phyloP scores from a whole-genome alignment of 2,797 vertebrate species.

The Orientallactaga sibirica region DNA sequence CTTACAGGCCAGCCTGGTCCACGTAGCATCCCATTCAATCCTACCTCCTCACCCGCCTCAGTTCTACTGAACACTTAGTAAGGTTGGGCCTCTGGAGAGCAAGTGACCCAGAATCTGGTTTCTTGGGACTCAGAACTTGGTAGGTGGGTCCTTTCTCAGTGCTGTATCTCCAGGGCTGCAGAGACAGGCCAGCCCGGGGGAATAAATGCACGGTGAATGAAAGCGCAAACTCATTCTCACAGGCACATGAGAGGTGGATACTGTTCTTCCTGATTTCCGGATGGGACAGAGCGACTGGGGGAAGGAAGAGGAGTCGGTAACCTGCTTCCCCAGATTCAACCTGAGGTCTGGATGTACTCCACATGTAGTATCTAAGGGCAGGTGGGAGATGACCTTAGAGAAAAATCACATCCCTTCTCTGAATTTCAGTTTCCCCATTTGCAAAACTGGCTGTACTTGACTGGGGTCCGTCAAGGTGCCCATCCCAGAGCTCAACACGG shows the following conservation, averaged over 20 bases:
- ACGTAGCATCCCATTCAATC: neutral
- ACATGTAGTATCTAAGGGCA: neutral
- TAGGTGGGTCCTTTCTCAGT: neutral
- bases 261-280: neutral
- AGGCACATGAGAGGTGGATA: neutral
- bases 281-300: neutral
- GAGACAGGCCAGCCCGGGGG: neutral
- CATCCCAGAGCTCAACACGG: neutral
- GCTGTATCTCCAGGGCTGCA: neutral
- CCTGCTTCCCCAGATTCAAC: neutral
- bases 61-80: neutral
- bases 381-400: neutral
- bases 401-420: neutral
- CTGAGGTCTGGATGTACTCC: neutral
- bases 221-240: neutral
- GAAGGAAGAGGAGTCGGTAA: neutral
- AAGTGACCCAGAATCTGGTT: neutral
- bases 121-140: neutral
- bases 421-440: slow-evolving; percentile 24
- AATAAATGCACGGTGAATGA: neutral
- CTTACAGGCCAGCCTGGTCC: neutral
- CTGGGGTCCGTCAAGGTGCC: neutral
- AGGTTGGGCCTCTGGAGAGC: neutral
- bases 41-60: neutral
- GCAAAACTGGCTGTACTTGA: neutral